phyloP scores from a whole-genome alignment of 1,140 invertebrate genomes.

The Bombus sibiricus region DNA sequence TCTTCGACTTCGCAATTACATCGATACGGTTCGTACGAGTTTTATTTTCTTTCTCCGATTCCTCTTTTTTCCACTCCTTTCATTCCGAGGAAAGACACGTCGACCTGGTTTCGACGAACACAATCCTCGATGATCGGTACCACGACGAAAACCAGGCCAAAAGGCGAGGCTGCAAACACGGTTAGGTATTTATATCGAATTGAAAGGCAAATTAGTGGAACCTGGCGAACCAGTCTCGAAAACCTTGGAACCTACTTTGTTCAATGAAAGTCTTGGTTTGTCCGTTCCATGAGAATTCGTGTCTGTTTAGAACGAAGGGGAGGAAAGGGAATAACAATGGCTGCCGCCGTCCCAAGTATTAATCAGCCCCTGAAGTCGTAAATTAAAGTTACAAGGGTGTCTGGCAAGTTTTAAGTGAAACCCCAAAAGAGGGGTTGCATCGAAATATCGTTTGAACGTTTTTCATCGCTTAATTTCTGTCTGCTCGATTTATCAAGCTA shows the following conservation, averaged over 20 bases:
- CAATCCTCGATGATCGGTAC: background rate
- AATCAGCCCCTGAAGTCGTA: background rate
- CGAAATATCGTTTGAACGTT: background rate
- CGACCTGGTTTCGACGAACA: background rate
- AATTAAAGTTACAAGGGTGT: background rate
- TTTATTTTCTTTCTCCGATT: background rate
- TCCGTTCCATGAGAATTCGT: background rate
- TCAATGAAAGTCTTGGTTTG: background rate
- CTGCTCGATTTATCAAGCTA: background rate
- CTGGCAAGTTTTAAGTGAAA: background rate
- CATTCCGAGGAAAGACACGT: background rate
- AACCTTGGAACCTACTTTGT: background rate
- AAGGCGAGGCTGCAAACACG: background rate
- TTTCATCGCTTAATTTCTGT: background rate
- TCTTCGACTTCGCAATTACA: background rate
- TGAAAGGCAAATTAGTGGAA: slow-evolving; percentile 26
- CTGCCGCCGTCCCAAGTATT: background rate
- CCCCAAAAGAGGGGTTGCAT: background rate
- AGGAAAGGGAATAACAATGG: background rate
- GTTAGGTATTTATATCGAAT: slow-evolving; percentile 5
- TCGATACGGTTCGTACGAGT: background rate
- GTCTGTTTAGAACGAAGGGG: background rate
- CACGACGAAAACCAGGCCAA: background rate
- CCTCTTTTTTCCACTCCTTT: background rate
- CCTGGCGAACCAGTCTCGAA: background rate